Base-by-base conservation (phyloP, 2,888 invertebrate genomes). In the Iselma pallidipennis region DNA sequence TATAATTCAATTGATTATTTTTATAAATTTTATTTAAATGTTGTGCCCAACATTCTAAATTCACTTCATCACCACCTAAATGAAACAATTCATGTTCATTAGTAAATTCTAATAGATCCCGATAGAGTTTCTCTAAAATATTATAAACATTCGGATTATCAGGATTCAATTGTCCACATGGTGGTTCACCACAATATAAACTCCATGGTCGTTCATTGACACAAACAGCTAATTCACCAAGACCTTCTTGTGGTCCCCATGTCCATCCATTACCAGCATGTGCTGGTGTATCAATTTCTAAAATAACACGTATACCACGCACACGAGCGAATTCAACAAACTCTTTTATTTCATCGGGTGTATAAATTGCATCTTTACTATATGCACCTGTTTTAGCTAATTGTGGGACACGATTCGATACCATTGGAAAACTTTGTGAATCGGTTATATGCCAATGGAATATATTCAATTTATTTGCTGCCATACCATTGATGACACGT, bases 371-470 rank as follows among this genome's bases (percentile, higher is more conserved):
- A 16, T 90, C 89, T 54, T 92, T 90, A 1, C 92, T 90, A 78
- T 93, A 94, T 0, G 96, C 94, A 21, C 98, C 97, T 79, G 91
- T 90, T 66, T 88, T 86, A 0, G 92, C 90, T 77, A 95, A 83
- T 77, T 92, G 88, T 0, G 94, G 94, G 56, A 89, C 90, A 65
- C 87, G 85, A 23, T 88, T 87, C 3, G 93, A 87, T 65, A 90
- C 88, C 78, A 94, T 89, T 0, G 97, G 96, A 81, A 96, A 96
- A 68, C 95, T 94, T 79, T 96, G 95, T 12, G 95, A 94, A 80
- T 97, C 97, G 4, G 90, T 90, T 28, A 92, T 85, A 75, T 94
- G 93, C 96, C 96, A 96, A 76, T 97, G 96, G 76, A 97, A 91
- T 2, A 94, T 92, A 82, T 97, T 97, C 67, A 96, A 80, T 81